Base-by-base conservation (phyloP, 2,888 invertebrate species). In the Torymus aiolomorphi region DNA sequence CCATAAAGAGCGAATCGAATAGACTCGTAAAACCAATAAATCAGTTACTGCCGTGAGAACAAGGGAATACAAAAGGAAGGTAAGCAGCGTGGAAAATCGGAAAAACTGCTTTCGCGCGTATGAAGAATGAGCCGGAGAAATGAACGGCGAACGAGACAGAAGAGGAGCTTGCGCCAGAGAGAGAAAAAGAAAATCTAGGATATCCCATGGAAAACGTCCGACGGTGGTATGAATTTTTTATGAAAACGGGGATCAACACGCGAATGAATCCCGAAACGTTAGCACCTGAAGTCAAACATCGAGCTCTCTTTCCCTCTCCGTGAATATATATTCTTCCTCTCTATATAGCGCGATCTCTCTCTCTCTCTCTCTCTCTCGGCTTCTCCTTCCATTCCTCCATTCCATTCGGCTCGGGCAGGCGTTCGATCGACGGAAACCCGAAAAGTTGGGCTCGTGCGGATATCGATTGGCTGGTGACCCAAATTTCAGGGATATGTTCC, bases 391-490 rank as follows among this genome's bases (percentile, higher is more conserved):
- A 73, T 54, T 42, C 54, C n/a, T 62, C 54, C 13, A 54, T 61
- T 62, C 31, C 31, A 31, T 31, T 31, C 31, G 31, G 31, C 8
- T 31, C 31, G 2, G 13, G 13, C n/a, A 10, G 13, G 31, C 31
- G 31, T 54, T 61, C 75, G 61, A 75, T 52, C 14, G 61, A 75
- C 20, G 49, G 62, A 65, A 67, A 56, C 42, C 42, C 57, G 52
- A 74, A 74, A 73, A 73, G 74, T 57, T 42, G 73, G 13, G 69
- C 66, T 78, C 57, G 56, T 18, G 12, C 13, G 10, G 31, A 31
- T 74, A 79, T 79, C 75, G 75, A 79, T 79, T 73, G 56, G 69
- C 51, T 31, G 76, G 12, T 76, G 76, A 72, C 73, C 76, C 63
- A 59, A 73, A 67, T 80, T 75, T 69, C 16, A 61, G 51, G 49